phyloP scores from a whole-genome alignment of 2,113 vertebrate genomes.

The Euleptes europaea region DNA sequence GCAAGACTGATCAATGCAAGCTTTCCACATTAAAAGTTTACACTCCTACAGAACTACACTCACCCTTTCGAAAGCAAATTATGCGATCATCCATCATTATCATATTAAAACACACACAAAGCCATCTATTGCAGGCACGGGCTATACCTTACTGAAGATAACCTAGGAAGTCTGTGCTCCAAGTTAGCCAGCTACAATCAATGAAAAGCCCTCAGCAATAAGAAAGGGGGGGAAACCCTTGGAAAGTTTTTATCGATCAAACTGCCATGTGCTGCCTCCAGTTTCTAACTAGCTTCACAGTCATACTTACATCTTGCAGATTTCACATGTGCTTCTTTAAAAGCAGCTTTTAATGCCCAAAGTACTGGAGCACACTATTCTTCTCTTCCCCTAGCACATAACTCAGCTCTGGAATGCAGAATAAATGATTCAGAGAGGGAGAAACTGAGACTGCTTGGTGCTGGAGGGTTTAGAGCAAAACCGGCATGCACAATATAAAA shows the following conservation, averaged over 20 bases:
- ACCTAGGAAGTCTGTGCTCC: not conserved
- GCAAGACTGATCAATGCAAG: conserved; percentile 17
- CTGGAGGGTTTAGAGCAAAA: conserved; percentile 56
- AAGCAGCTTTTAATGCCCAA: not conserved
- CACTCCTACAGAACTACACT: not conserved
- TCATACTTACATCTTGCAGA: not conserved
- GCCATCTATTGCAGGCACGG: not conserved
- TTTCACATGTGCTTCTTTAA: not conserved
- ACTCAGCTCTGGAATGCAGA: conserved; percentile 63
- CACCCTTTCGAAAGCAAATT: not conserved
- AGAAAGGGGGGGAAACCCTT: not conserved
- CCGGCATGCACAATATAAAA: conserved; percentile 63
- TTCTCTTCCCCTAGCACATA: conserved; percentile 50
- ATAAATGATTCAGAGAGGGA: conserved; percentile 55
- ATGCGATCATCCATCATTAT: conserved; percentile 1
- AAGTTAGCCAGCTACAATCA: conserved; percentile 26
- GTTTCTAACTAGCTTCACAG: not conserved
- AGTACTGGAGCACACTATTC: conserved; percentile 4
- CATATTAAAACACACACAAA: conserved; percentile 33
- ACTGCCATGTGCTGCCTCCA: not conserved
- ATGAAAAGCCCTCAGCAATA: not conserved
- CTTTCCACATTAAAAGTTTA: not conserved
- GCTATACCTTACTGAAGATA: conserved; percentile 25
- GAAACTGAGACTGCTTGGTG: conserved; percentile 36
- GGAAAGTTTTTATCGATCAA: not conserved